Evolutionary conservation across 2,888 invertebrate genomes (phyloP).

Genomic region (Cheilosia grossa): DNA sequence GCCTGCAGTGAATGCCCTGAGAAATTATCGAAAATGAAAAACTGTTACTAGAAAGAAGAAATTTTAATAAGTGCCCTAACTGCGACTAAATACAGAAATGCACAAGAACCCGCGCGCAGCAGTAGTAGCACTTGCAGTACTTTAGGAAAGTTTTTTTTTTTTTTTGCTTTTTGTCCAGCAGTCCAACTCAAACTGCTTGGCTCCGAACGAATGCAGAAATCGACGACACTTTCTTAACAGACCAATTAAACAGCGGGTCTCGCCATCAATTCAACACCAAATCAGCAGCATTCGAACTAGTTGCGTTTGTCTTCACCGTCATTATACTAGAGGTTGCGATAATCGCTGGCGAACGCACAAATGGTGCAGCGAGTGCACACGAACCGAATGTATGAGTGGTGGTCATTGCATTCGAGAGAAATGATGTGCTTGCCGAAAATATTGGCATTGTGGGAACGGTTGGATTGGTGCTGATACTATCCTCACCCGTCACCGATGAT

Average conservation of each 20-base stretch:
- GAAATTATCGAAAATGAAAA: not conserved
- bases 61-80: not conserved
- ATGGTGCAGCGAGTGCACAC: constrained; percentile 80
- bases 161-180: not conserved
- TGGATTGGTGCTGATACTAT: constrained; percentile 29
- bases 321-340: constrained; percentile 47
- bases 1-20: not conserved
- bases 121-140: constrained; percentile 68
- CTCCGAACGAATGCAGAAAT: constrained; percentile 7
- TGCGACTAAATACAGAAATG: constrained; percentile 40
- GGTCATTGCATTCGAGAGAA: constrained; percentile 77
- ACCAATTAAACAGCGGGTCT: constrained; percentile 5
- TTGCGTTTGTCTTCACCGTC: constrained; percentile 46
- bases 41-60: not conserved
- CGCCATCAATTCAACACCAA: constrained; percentile 69
- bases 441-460: constrained; percentile 33
- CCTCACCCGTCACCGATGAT: constrained; percentile 62
- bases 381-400: constrained; percentile 82
- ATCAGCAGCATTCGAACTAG: constrained; percentile 63
- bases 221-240: constrained; percentile 13
- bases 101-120: constrained; percentile 52
- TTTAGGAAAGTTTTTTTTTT: constrained; percentile 21
- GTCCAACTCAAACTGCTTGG: not conserved
- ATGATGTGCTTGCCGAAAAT: constrained; percentile 73
- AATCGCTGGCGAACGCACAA: constrained; percentile 74